A percentile compares a stretch with the other conserved stretches of the same genome.
These are phyloP conservation scores for Parazoanthus atlanticus DNA, from an alignment of 92 coral and sea anemone species.

Conservation along the genomic window DNA sequence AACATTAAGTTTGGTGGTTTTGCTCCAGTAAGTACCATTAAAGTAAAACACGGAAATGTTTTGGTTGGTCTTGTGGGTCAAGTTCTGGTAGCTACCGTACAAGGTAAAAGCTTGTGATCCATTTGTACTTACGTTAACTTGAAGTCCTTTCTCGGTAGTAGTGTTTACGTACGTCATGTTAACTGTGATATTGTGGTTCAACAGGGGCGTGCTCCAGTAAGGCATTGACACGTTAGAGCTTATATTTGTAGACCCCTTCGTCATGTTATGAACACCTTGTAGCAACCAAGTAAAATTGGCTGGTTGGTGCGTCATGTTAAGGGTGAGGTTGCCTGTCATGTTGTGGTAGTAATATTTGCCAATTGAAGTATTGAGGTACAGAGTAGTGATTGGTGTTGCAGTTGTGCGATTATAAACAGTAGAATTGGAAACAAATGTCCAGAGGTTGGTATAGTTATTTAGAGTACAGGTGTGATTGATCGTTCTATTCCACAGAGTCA, in stretches of 20 bases:
- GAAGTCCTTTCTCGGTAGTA: slow-evolving; percentile 46
- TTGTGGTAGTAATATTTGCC: slow-evolving; percentile 43
- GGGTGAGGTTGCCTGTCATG: slow-evolving; percentile 49
- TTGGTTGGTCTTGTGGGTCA: slow-evolving; percentile 31
- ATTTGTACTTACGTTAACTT: slow-evolving; percentile 49
- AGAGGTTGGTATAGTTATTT: slow-evolving; percentile 46
- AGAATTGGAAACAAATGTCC: slow-evolving; percentile 46
- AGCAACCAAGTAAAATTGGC: slow-evolving; percentile 55
- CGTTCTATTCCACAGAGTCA: slow-evolving; percentile 50
- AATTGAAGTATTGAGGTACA: slow-evolving; percentile 59
- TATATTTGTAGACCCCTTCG: slow-evolving; percentile 52
- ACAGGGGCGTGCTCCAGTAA: slow-evolving; percentile 50
- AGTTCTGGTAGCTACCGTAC: slow-evolving; percentile 40
- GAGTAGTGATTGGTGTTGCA: slow-evolving; percentile 42
- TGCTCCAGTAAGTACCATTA: slow-evolving; percentile 56
- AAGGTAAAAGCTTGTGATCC: slow-evolving; percentile 45
- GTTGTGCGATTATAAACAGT: slow-evolving; percentile 48
- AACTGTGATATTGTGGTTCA: slow-evolving; percentile 61
- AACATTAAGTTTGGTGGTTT: slow-evolving; percentile 55
- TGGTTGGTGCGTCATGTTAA: slow-evolving; percentile 66
- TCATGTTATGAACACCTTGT: slow-evolving; percentile 56
- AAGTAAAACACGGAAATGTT: slow-evolving; percentile 50
- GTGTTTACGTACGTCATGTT: slow-evolving; percentile 61
- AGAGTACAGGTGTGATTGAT: slow-evolving; percentile 49
- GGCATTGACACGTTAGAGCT: slow-evolving; percentile 54